These are phyloP conservation scores for Microplitis demolitor DNA, from an alignment of 1,140 invertebrate genomes.

Conservation along the genomic window DNA sequence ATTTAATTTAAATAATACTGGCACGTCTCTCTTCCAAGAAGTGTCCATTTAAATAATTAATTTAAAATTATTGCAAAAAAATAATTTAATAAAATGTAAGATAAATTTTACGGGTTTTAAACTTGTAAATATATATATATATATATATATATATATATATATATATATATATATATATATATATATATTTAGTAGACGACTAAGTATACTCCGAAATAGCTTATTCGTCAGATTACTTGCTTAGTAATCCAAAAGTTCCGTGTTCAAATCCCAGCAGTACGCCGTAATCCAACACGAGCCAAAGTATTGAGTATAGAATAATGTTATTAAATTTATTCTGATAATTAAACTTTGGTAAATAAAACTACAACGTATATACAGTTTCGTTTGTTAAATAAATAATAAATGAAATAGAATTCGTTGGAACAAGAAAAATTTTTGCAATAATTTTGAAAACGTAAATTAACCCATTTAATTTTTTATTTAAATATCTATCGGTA, in stretches of 20 bases:
- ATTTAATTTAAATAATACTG: no score
- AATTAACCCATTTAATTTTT: neutral
- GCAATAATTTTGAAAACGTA: slow-evolving; percentile 8
- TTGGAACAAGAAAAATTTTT: neutral
- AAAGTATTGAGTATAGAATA: slow-evolving; percentile 25
- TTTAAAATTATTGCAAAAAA: no score
- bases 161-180: slow-evolving; percentile 6
- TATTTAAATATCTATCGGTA: neutral
- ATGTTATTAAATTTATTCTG: slow-evolving; percentile 15
- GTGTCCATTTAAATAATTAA: no score
- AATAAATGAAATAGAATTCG: neutral
- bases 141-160: slow-evolving; percentile 9
- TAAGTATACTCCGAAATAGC: neutral
- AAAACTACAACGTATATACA: neutral
- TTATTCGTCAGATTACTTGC: neutral
- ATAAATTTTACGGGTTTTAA: no score
- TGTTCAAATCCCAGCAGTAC: neutral
- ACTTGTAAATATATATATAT: neutral
- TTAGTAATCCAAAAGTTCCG: neutral
- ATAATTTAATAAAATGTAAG: no score
- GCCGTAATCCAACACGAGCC: neutral
- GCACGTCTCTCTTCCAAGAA: no score
- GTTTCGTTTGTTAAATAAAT: neutral
- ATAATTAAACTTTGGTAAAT: slow-evolving; percentile 26
- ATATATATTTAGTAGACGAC: neutral